Evolutionary conservation across 1,140 invertebrate genomes (phyloP).

Genomic region (Sarcophaga bullata): DNA sequence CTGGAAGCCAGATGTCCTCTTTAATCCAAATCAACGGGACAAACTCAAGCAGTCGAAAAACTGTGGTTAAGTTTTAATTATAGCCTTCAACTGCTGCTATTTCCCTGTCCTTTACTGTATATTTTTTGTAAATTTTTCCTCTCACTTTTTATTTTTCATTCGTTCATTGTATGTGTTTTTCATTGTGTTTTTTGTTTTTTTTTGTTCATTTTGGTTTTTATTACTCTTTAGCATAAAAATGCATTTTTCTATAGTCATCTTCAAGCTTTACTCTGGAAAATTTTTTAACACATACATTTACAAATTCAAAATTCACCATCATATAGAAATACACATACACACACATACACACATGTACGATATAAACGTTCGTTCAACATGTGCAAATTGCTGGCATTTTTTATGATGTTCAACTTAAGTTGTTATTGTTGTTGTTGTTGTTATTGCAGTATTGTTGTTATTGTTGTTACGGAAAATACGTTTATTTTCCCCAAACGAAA

Average conservation of each 20-base stretch:
- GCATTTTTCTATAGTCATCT: not conserved
- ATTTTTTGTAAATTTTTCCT: not conserved
- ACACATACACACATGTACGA: too few relatives aligned
- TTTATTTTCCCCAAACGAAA: not conserved
- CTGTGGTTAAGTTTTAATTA: not conserved
- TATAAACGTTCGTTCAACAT: not conserved
- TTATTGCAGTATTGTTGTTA: too few relatives aligned
- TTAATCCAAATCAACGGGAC: too few relatives aligned
- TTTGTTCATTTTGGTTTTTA: not conserved
- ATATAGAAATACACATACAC: too few relatives aligned
- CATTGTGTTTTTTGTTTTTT: too few relatives aligned
- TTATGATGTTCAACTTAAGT: not conserved
- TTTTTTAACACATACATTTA: not conserved
- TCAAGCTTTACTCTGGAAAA: not conserved
- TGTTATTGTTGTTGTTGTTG: too few relatives aligned
- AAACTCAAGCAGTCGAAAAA: too few relatives aligned
- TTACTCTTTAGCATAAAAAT: constrained; percentile 17
- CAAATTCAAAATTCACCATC: too few relatives aligned
- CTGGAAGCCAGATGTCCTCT: too few relatives aligned
- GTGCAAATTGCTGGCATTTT: constrained; percentile 32
- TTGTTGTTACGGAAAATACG: too few relatives aligned
- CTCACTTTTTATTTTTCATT: not conserved
- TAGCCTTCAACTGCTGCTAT: not conserved
- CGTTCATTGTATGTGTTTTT: too few relatives aligned
- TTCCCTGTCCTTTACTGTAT: not conserved